Conservation (phyloP, 2,888 invertebrate species). For the Achlya flavicornis region DNA sequence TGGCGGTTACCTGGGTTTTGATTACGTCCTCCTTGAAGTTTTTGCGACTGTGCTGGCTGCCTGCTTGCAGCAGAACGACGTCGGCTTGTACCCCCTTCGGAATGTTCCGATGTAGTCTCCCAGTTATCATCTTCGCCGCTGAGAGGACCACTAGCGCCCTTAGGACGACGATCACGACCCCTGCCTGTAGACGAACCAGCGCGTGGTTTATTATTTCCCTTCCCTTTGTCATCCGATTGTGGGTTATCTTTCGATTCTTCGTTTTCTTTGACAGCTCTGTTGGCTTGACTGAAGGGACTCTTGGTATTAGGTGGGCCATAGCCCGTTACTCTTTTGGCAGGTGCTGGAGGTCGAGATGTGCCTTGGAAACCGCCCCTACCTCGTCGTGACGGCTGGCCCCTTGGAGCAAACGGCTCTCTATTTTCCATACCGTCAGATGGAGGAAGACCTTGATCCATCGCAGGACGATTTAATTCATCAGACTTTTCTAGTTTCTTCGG, state of each 20-base stretch:
- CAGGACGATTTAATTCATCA: slow-evolving; percentile 68
- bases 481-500: slow-evolving; percentile 86
- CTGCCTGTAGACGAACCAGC: slow-evolving; percentile 86
- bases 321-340: slow-evolving; percentile 86
- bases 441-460: slow-evolving; percentile 47
- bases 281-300: slow-evolving; percentile 87
- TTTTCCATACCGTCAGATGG: slow-evolving; percentile 68
- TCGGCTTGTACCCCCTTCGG: slow-evolving; percentile 80
- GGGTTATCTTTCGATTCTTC: slow-evolving; percentile 64
- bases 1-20: slow-evolving; percentile 65
- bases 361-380: slow-evolving; percentile 88
- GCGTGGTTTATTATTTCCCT: slow-evolving; percentile 86
- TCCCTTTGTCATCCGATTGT: slow-evolving; percentile 85
- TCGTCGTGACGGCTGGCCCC: slow-evolving; percentile 94
- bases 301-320: slow-evolving; percentile 93
- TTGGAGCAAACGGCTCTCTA: slow-evolving; percentile 91
- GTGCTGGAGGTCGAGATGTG: slow-evolving; percentile 72
- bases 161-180: slow-evolving; percentile 73
- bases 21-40: slow-evolving; percentile 64
- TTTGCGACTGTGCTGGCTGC: slow-evolving; percentile 56
- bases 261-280: slow-evolving; percentile 68
- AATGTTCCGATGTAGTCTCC: slow-evolving; percentile 94
- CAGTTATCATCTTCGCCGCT: slow-evolving; percentile 87
- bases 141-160: slow-evolving; percentile 61
- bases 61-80: slow-evolving; percentile 63